Percentiles rank a stretch among this genome's conserved stretches.
Evolutionary conservation across 1,140 invertebrate species (phyloP).

Genomic region (Trichoplusia ni): DNA sequence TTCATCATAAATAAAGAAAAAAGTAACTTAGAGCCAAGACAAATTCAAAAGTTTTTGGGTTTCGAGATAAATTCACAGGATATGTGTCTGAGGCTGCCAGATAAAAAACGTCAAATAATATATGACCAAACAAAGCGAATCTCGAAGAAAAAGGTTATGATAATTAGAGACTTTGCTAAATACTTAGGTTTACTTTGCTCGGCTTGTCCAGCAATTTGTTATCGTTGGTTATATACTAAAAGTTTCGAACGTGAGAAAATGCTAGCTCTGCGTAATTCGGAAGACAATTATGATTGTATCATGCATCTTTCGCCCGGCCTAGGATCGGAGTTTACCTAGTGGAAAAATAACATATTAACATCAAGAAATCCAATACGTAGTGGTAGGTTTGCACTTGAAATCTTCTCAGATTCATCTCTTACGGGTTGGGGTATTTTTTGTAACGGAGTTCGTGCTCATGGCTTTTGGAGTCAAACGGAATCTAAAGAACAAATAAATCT

Average conservation of each 20-base stretch:
- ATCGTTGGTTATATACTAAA: not conserved
- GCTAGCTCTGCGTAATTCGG: not conserved
- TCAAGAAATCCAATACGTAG: not conserved
- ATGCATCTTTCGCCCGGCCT: not conserved
- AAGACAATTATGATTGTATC: not conserved
- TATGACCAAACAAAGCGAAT: not conserved
- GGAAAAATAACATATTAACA: not conserved
- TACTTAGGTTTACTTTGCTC: not conserved
- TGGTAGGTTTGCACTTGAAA: not conserved
- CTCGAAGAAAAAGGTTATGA: too few relatives aligned
- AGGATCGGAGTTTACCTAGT: not conserved
- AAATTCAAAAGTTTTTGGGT: not conserved
- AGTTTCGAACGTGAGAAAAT: not conserved
- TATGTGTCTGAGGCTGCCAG: not conserved
- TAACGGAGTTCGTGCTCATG: not conserved
- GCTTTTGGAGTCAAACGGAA: not conserved
- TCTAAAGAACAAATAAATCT: not conserved
- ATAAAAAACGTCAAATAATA: not conserved
- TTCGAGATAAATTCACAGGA: not conserved
- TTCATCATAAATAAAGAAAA: not conserved
- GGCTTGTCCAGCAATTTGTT: not conserved
- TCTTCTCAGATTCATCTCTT: not conserved
- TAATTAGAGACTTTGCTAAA: not conserved
- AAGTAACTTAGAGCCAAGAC: not conserved
- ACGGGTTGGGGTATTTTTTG: constrained; percentile 5